Evolutionary conservation across 2,888 invertebrate species (phyloP).

Genomic region (Eurytoma adleriae): DNA sequence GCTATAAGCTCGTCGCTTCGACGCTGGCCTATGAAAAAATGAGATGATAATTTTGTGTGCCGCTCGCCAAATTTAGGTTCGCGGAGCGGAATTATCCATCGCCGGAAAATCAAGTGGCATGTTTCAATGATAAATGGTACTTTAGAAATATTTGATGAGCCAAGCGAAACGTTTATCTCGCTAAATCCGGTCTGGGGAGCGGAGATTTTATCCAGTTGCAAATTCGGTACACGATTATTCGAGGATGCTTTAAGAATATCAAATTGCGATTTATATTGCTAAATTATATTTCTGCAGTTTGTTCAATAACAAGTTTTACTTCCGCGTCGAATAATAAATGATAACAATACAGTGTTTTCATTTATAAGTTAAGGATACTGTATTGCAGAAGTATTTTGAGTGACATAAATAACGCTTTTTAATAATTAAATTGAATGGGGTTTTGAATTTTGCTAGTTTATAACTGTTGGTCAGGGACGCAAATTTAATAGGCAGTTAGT

Average conservation of each 20-base stretch:
- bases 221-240: slow-evolving; percentile 26
- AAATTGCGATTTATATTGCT: neutral
- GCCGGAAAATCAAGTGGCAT: slow-evolving; percentile 30
- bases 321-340: too few species aligned
- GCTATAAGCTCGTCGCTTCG: neutral
- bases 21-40: neutral
- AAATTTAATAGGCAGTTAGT: too few species aligned
- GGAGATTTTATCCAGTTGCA: neutral
- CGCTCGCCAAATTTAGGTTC: neutral
- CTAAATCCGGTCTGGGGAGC: slow-evolving; percentile 26
- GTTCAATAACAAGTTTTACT: neutral
- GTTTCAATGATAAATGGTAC: slow-evolving; percentile 11
- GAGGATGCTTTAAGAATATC: slow-evolving; percentile 27
- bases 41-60: neutral
- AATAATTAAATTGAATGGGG: too few species aligned
- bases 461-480: too few species aligned
- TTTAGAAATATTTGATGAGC: slow-evolving; percentile 42
- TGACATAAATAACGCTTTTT: too few species aligned
- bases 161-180: slow-evolving; percentile 29
- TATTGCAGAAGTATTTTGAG: too few species aligned
- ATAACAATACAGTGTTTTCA: too few species aligned
- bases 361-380: too few species aligned
- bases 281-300: slow-evolving; percentile 8
- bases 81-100: neutral
- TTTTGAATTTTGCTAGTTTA: too few species aligned